Conservation (phyloP, 2,797 vertebrate genomes). For the Sphaeramia orbicularis region DNA sequence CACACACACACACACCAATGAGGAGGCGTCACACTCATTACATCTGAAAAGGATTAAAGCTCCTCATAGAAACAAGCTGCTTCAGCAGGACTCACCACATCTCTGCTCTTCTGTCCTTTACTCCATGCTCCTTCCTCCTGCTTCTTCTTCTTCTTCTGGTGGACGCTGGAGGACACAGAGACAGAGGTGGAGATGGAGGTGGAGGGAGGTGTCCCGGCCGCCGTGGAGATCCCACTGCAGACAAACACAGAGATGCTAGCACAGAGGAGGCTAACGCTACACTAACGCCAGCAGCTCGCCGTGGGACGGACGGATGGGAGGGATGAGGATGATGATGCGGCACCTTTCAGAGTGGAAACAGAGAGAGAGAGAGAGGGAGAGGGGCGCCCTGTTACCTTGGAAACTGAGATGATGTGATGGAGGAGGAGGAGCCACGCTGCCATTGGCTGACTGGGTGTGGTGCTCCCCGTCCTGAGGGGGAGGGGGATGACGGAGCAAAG, state of each 20-base stretch:
- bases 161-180: conserved; percentile 28
- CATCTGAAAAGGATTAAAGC: too few species aligned
- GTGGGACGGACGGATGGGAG: conserved; percentile 50
- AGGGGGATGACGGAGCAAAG: conserved; percentile 67
- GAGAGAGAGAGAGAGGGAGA: conserved; percentile 9
- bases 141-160: conserved; percentile 29
- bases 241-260: conserved; percentile 48
- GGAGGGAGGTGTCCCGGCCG: conserved; percentile 49
- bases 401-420: conserved; percentile 93
- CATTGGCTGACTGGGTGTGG: conserved; percentile 88
- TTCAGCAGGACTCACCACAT: conserved; percentile 70
- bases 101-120: conserved; percentile 37
- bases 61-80: too few species aligned
- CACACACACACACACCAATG: conserved; percentile 15
- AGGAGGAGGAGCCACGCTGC: conserved; percentile 88
- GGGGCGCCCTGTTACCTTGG: conserved; percentile 93
- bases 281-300: conserved; percentile 55
- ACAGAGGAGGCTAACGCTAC: conserved; percentile 65
- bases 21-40: too few species aligned
- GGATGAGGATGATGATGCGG: conserved; percentile 73
- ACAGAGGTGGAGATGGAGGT: background rate
- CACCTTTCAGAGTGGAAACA: conserved; percentile 68
- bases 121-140: conserved; percentile 45
- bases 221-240: conserved; percentile 61
- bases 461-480: conserved; percentile 48